Evolutionary conservation across 2,113 vertebrate species (phyloP).

Genomic region (Rhegmatorhina hoffmannsi): DNA sequence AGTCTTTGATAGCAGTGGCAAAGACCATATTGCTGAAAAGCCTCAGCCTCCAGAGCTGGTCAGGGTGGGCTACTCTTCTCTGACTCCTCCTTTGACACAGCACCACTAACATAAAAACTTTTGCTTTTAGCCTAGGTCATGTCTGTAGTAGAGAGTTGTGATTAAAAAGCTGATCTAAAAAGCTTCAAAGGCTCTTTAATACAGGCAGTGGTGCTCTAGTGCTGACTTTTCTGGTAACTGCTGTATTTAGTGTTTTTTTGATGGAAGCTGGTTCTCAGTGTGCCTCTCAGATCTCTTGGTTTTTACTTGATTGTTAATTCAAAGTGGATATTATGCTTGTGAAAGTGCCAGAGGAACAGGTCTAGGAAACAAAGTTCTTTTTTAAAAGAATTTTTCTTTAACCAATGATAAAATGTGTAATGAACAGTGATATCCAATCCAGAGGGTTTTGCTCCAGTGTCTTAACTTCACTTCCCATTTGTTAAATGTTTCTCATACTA

Average conservation of each 20-base stretch:
- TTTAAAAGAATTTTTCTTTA: neutral
- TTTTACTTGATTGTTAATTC: neutral
- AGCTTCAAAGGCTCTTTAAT: neutral
- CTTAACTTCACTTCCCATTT: neutral
- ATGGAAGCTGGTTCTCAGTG: neutral
- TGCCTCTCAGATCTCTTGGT: neutral
- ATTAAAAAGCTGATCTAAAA: neutral
- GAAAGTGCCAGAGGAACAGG: neutral
- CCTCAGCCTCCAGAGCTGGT: neutral
- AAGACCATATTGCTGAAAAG: neutral
- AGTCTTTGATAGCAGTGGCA: neutral
- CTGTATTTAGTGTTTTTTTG: neutral
- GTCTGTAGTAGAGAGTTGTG: neutral
- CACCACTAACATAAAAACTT: neutral
- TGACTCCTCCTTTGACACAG: neutral
- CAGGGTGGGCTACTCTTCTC: neutral
- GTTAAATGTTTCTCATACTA: neutral
- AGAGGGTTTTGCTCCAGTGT: neutral
- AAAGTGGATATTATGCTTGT: neutral
- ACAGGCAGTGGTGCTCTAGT: neutral
- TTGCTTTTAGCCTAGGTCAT: neutral
- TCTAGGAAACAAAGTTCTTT: neutral
- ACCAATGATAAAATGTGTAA: neutral
- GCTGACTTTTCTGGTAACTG: neutral
- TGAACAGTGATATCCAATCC: neutral